A percentile compares a stretch with the other conserved stretches of the same genome.
Conservation (phyloP, 2,888 invertebrate genomes). For the Phrixothrix hirtus region DNA sequence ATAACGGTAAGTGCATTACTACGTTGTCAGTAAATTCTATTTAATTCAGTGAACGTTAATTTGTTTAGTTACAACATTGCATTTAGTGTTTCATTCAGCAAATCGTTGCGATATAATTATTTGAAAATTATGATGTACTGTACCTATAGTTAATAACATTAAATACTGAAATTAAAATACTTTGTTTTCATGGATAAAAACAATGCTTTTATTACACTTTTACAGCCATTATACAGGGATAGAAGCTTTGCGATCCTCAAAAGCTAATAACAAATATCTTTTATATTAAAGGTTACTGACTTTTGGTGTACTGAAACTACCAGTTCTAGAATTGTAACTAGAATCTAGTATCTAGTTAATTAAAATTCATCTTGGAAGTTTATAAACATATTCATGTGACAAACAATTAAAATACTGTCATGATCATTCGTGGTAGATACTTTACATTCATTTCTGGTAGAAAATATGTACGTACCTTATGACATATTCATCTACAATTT, state of each 20-base stretch:
- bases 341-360: constrained; percentile 6
- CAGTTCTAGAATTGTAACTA: background rate
- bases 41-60: too few relatives aligned
- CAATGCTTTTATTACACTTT: too few relatives aligned
- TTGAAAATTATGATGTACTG: too few relatives aligned
- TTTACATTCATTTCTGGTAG: constrained; percentile 16
- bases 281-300: constrained; percentile 6
- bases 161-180: too few relatives aligned
- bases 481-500: constrained; percentile 17
- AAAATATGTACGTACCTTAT: constrained; percentile 5
- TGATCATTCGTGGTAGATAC: constrained; percentile 9
- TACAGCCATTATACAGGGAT: too few relatives aligned
- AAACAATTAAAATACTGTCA: constrained; percentile 22
- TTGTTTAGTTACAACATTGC: too few relatives aligned
- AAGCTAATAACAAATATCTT: background rate
- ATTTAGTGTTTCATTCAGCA: too few relatives aligned
- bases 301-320: background rate
- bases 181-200: too few relatives aligned
- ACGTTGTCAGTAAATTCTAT: too few relatives aligned
- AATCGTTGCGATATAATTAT: too few relatives aligned
- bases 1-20: background rate
- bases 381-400: constrained; percentile 10
- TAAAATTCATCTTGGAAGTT: constrained; percentile 13
- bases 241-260: background rate
- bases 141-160: too few relatives aligned